Evolutionary conservation across 2,113 vertebrate species (phyloP), one percentile per base, ranked within the genome.

Genomic region (Gavialis gangeticus): DNA sequence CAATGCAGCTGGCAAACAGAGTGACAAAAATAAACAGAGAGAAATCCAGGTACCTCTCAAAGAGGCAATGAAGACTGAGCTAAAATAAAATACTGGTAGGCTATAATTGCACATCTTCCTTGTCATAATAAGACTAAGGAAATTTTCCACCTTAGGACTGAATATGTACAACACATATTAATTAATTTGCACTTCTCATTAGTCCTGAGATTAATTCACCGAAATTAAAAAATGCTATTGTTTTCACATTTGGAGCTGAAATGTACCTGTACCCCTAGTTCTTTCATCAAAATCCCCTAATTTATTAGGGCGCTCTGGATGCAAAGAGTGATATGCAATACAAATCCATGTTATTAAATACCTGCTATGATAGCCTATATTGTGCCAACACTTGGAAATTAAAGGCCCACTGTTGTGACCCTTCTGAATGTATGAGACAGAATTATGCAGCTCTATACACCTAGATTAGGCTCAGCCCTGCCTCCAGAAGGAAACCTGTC

Each of bases 1-100:
- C 96, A 96, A 96, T 97, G 92, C 46, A 91, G 59, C 12, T 64
- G 56, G 88, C 64, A 91, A 94, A 94, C 78, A 79, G 84, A 86
- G 64, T 54, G n/a, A 91, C 79, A 91, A 89, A 91, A 63, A 54
- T 15, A 30, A 73, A 88, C 37, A 90, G 76, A 57, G 55, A 95
- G 69, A 94, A 88, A 90, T 66, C 5, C 30, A 96, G 82, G 87
- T 62, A 79, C 54, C 57, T 91, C 79, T 94, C 86, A 91, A 94
- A 95, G 28, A 37, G 5, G 5, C 67, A 92, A 71, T 55, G 84
- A 93, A 88, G 22, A 34, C 63, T 84, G 82, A 96, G 88, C 79
- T 92, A 91, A 69, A 5, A 12, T 91, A 64, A 96, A 96, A 95
- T 58, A 90, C 1, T 8, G 82, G 24, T 73, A 88, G 46, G 73